A percentile compares a stretch with the other conserved stretches of the same genome.
Conservation (phyloP, 2,888 invertebrate species). For the Drosophila stalkeri region DNA sequence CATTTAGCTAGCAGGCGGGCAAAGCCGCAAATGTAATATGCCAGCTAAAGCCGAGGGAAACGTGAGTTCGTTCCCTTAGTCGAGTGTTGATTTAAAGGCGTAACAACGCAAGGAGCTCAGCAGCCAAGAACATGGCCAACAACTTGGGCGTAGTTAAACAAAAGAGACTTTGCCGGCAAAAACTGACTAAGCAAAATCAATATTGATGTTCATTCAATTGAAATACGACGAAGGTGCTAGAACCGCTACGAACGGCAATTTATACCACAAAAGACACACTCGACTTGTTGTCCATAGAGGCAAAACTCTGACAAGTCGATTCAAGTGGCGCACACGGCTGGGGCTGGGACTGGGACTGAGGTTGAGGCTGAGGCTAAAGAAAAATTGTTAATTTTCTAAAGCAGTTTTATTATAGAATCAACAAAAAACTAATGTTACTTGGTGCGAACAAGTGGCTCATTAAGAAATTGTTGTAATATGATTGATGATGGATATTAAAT, state of each 20-base stretch:
- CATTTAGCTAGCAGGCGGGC: conserved; percentile 53
- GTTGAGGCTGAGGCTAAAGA: conserved; percentile 8
- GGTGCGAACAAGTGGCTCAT: background rate
- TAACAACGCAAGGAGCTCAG: conserved; percentile 2
- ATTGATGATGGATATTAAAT: background rate
- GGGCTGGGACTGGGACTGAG: no score
- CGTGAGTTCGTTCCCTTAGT: background rate
- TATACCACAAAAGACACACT: conserved; percentile 39
- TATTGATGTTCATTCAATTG: conserved; percentile 69
- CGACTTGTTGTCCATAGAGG: conserved; percentile 18
- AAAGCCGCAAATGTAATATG: conserved; percentile 64
- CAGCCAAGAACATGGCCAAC: conserved; percentile 25
- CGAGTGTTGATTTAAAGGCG: conserved; percentile 59
- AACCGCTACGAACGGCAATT: conserved; percentile 11
- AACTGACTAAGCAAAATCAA: conserved; percentile 68
- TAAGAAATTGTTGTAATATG: background rate
- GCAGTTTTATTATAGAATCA: conserved; percentile 39
- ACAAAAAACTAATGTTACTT: conserved; percentile 2
- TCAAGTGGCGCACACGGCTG: conserved; percentile 39
- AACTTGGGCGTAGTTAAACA: conserved; percentile 62
- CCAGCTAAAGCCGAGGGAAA: conserved; percentile 26
- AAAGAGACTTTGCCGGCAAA: conserved; percentile 50
- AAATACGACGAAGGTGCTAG: conserved; percentile 47
- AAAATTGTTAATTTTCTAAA: conserved; percentile 45
- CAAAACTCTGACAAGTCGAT: conserved; percentile 55